These are phyloP conservation scores for Drosophila hamatofila DNA, from an alignment of 2,888 invertebrate species.

Conservation along the genomic window DNA sequence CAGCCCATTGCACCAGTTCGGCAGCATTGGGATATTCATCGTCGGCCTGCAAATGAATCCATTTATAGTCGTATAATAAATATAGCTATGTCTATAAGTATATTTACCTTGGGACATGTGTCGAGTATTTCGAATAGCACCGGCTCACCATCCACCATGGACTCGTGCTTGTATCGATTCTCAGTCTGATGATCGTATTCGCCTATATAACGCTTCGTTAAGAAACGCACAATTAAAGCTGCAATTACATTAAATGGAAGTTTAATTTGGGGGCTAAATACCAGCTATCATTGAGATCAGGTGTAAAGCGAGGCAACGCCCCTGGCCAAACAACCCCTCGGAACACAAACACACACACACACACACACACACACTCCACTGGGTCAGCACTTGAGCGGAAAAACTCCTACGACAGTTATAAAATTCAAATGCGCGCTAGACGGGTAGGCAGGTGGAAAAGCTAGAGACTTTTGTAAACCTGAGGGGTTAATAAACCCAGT, in stretches of 20 bases:
- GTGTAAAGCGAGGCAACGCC: slow-evolving; percentile 68
- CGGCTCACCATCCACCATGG: slow-evolving; percentile 94
- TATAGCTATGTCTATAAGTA: neutral
- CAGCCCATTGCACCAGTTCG: slow-evolving; percentile 95
- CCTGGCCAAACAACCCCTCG: slow-evolving; percentile 50
- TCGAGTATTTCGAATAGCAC: slow-evolving; percentile 96
- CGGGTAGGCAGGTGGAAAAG: slow-evolving; percentile 58
- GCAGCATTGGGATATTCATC: slow-evolving; percentile 89
- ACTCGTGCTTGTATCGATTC: slow-evolving; percentile 95
- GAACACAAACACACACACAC: neutral
- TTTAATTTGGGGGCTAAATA: slow-evolving; percentile 46
- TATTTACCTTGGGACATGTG: slow-evolving; percentile 89
- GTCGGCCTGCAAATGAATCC: slow-evolving; percentile 86
- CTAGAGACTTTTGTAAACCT: slow-evolving; percentile 19
- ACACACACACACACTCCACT: slow-evolving; percentile 27
- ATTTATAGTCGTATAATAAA: slow-evolving; percentile 1
- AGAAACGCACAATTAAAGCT: slow-evolving; percentile 94
- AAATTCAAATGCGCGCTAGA: slow-evolving; percentile 39
- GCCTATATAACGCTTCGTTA: slow-evolving; percentile 97
- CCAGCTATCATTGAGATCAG: slow-evolving; percentile 51
- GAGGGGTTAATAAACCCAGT: slow-evolving; percentile 77
- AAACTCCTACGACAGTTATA: slow-evolving; percentile 27
- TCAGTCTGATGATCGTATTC: slow-evolving; percentile 98
- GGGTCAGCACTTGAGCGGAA: slow-evolving; percentile 75
- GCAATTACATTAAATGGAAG: slow-evolving; percentile 82